Conservation (phyloP, 1,140 invertebrate genomes). For the Zaprionus ghesquierei region DNA sequence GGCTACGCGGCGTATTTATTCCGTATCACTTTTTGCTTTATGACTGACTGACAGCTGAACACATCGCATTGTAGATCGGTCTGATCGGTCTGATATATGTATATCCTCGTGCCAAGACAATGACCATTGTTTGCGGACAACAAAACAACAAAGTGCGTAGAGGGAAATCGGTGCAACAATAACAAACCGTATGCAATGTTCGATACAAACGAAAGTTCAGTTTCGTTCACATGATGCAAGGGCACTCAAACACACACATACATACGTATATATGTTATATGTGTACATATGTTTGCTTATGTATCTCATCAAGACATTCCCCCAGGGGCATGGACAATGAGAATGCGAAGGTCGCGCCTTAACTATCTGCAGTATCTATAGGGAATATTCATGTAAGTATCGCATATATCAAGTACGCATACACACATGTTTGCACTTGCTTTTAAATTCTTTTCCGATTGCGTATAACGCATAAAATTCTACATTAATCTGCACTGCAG, state of each 20-base stretch:
- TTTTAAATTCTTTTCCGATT: not conserved
- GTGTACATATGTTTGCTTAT: not conserved
- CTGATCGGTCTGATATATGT: not conserved
- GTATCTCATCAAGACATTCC: not conserved
- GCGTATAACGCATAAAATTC: not conserved
- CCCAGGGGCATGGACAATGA: not conserved
- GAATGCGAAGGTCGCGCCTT: not conserved
- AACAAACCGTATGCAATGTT: slow-evolving; percentile 18
- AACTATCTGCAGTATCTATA: not conserved
- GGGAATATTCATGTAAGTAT: too few species aligned
- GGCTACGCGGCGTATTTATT: not conserved
- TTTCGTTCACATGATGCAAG: not conserved
- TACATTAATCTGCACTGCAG: not conserved
- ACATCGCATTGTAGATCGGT: not conserved
- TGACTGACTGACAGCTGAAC: not conserved
- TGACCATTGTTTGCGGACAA: slow-evolving; percentile 61
- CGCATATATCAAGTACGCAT: too few species aligned
- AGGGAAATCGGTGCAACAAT: slow-evolving; percentile 1
- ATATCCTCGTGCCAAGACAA: slow-evolving; percentile 36
- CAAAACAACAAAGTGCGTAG: slow-evolving; percentile 33
- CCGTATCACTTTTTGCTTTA: not conserved
- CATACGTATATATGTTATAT: too few species aligned
- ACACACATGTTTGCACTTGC: not conserved
- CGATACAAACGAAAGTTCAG: slow-evolving; percentile 12
- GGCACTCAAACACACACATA: not conserved